Evolutionary conservation across 2,797 vertebrate genomes (phyloP), one percentile per base, ranked within the genome.

Genomic region (Microcaecilia unicolor): DNA sequence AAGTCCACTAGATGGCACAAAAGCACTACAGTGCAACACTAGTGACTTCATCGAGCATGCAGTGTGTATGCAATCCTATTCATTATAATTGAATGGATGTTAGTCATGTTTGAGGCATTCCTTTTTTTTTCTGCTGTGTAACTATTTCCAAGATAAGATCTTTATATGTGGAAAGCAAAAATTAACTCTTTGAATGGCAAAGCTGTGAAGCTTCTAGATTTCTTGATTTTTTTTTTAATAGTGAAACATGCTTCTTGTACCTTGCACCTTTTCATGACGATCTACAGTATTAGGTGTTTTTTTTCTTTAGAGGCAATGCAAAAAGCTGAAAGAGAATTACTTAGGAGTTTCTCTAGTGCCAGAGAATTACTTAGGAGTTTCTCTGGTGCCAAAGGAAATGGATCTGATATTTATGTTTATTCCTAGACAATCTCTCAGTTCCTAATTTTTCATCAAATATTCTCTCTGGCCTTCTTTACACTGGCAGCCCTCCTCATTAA

Each of bases 1-100:
- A 0, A 4, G 12, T 61, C 61, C 75, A 68, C 75, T 78, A 78
- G 75, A 69, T 78, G 75, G 75, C 75, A 34, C 8, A 41, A 53
- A 34, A 50, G 63, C 58, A 71, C 75, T 23, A 48, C 27, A 4
- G 2, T 1, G 20, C 11, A 16, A 9, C 4, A 5, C 12, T 2
- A 3, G 8, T 17, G 23, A 17, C 4, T 37, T 46, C n/a, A 17
- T 18, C n/a, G n/a, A n/a, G n/a, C n/a, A n/a, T n/a, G n/a, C n/a
- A n/a, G n/a, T n/a, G n/a, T n/a, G n/a, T n/a, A n/a, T n/a, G n/a
- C n/a, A n/a, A 23, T 22, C 36, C 33, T 41, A 15, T 28, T 43
- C 37, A 18, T 25, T 52, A 56, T 44, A 37, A 31, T 55, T 48
- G 41, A 45, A 36, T 47, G 27, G 19, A 21, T 40, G 48, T 55